Percentiles rank a stretch among this genome's conserved stretches.
Conservation (phyloP, 2,888 invertebrate genomes). For the Rosalia funebris region DNA sequence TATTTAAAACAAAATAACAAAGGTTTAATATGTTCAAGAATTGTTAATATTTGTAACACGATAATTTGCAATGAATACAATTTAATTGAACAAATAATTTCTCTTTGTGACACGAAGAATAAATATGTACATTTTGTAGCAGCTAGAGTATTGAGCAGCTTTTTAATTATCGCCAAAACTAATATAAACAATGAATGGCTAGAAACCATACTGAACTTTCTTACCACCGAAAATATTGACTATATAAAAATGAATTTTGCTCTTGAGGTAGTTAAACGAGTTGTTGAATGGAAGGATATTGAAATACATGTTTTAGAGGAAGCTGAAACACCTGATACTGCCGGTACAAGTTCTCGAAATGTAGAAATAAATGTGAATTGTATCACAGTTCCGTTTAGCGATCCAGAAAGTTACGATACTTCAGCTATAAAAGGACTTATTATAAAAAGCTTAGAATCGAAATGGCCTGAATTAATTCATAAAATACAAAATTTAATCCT, state of each 20-base stretch:
- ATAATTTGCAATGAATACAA: slow-evolving; percentile 84
- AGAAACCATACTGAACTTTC: slow-evolving; percentile 79
- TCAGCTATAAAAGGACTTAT: slow-evolving; percentile 86
- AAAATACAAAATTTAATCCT: slow-evolving; percentile 72
- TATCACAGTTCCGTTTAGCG: slow-evolving; percentile 73
- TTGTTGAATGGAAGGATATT: slow-evolving; percentile 89
- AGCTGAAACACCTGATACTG: slow-evolving; percentile 57
- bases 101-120: slow-evolving; percentile 80
- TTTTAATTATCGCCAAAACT: slow-evolving; percentile 85
- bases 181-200: slow-evolving; percentile 84
- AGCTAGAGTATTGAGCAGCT: slow-evolving; percentile 82
- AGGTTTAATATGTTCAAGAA: slow-evolving; percentile 82
- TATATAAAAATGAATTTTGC: slow-evolving; percentile 83
- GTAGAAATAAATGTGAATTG: slow-evolving; percentile 61
- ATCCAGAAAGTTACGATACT: slow-evolving; percentile 86
- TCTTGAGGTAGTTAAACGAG: slow-evolving; percentile 84
- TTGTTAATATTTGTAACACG: slow-evolving; percentile 83
- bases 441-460: slow-evolving; percentile 84
- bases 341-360: slow-evolving; percentile 51
- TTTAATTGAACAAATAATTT: slow-evolving; percentile 85
- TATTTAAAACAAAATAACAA: slow-evolving; percentile 85
- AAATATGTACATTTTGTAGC: slow-evolving; percentile 84
- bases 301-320: slow-evolving; percentile 83
- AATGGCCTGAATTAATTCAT: slow-evolving; percentile 84
- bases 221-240: slow-evolving; percentile 74